These are phyloP conservation scores for Notodonta dromedarius DNA, from an alignment of 2,888 invertebrate genomes.

Conservation along the genomic window DNA sequence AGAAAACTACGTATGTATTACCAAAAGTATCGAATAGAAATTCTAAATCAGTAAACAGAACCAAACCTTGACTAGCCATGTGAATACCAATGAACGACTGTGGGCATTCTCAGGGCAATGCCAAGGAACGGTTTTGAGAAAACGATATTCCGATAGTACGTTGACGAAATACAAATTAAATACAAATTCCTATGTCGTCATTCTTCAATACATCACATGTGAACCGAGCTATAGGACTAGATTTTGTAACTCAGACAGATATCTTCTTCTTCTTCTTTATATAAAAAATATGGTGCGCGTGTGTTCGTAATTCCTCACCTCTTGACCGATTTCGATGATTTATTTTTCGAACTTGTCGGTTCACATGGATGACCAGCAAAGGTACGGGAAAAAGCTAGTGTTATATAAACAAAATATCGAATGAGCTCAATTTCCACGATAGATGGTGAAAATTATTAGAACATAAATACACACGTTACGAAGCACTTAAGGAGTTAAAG, in stretches of 20 bases:
- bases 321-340: too few relatives aligned
- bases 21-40: constrained; percentile 58
- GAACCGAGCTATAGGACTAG: constrained; percentile 53
- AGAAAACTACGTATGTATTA: constrained; percentile 43
- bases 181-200: constrained; percentile 71
- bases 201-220: constrained; percentile 70
- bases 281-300: too few relatives aligned
- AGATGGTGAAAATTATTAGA: too few relatives aligned
- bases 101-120: constrained; percentile 70
- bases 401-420: neutral
- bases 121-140: constrained; percentile 80
- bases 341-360: too few relatives aligned
- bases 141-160: constrained; percentile 77
- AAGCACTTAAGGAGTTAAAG: too few relatives aligned
- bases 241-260: constrained; percentile 9
- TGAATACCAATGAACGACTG: constrained; percentile 69
- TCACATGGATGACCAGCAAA: too few relatives aligned
- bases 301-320: too few relatives aligned
- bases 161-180: constrained; percentile 65
- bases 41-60: constrained; percentile 68
- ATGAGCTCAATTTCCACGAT: neutral
- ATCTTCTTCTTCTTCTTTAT: too few relatives aligned
- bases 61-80: constrained; percentile 40
- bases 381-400: neutral
- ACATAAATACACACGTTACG: too few relatives aligned